Conservation (phyloP, 2,888 invertebrate genomes). For the Drosophila histrio region DNA sequence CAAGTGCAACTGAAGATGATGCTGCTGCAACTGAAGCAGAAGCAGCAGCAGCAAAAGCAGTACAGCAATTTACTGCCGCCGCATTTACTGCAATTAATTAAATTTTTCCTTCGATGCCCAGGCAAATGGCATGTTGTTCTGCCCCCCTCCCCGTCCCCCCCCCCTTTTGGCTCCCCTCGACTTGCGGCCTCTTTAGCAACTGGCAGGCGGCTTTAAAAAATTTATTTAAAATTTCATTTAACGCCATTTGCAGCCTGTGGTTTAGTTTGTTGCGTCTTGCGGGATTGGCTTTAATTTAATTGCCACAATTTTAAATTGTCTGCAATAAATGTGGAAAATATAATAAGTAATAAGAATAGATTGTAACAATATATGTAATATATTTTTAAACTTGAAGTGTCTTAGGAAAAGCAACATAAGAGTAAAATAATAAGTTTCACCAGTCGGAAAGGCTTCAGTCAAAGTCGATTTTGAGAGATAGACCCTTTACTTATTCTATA, state of each 20-base stretch:
- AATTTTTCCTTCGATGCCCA: slow-evolving; percentile 56
- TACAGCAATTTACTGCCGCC: slow-evolving; percentile 37
- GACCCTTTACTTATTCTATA: too few relatives aligned
- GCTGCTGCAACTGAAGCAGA: slow-evolving; percentile 24
- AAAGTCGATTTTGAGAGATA: too few relatives aligned
- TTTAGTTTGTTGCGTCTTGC: neutral
- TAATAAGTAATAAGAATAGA: neutral
- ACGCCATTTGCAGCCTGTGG: slow-evolving; percentile 5
- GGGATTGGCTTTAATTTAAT: neutral
- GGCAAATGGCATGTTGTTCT: slow-evolving; percentile 21
- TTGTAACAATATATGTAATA: neutral
- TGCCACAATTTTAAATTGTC: neutral
- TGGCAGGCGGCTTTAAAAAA: slow-evolving; percentile 69
- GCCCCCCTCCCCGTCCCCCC: neutral
- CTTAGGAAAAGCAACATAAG: too few relatives aligned
- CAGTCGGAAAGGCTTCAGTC: too few relatives aligned
- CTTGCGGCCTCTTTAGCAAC: slow-evolving; percentile 10
- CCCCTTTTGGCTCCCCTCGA: neutral
- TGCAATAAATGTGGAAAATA: neutral
- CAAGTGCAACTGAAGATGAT: slow-evolving; percentile 13
- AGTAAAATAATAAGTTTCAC: too few relatives aligned
- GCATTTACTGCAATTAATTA: slow-evolving; percentile 72
- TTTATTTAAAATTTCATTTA: slow-evolving; percentile 65
- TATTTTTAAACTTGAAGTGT: too few relatives aligned
- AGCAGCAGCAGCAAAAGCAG: slow-evolving; percentile 20